Conservation (phyloP, 2,888 invertebrate genomes). For the Mythimna albipuncta region DNA sequence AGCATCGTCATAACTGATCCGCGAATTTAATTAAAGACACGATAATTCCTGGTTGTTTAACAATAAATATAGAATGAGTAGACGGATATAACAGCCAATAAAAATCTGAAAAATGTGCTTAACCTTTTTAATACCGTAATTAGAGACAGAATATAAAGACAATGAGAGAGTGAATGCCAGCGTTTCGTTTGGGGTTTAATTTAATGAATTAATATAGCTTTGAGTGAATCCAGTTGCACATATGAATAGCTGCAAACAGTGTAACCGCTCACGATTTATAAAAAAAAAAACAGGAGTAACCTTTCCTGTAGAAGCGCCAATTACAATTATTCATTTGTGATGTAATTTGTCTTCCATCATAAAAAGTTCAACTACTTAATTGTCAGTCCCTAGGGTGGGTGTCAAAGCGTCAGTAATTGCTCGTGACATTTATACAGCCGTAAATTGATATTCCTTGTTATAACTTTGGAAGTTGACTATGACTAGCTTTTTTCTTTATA, state of each 20-base stretch:
- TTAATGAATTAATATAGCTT: neutral
- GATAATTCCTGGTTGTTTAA: neutral
- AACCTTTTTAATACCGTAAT: too few relatives aligned
- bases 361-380: conserved; percentile 18
- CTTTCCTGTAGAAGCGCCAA: neutral
- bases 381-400: conserved; percentile 23
- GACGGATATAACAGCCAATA: neutral
- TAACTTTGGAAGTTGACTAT: conserved; percentile 49
- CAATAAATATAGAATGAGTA: neutral
- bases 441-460: conserved; percentile 68
- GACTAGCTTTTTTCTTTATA: conserved; percentile 58
- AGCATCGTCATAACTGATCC: neutral
- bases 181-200: too few relatives aligned
- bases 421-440: conserved; percentile 48
- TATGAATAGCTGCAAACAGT: neutral
- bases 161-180: too few relatives aligned
- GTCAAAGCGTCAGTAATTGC: conserved; percentile 40
- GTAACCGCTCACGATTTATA: neutral
- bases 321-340: neutral
- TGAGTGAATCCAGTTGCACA: neutral
- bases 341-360: conserved; percentile 4
- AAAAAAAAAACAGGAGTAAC: neutral
- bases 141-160: too few relatives aligned
- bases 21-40: neutral
- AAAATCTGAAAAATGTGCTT: neutral